Conservation (phyloP, 2,113 vertebrate genomes). For the Falco punctatus region DNA sequence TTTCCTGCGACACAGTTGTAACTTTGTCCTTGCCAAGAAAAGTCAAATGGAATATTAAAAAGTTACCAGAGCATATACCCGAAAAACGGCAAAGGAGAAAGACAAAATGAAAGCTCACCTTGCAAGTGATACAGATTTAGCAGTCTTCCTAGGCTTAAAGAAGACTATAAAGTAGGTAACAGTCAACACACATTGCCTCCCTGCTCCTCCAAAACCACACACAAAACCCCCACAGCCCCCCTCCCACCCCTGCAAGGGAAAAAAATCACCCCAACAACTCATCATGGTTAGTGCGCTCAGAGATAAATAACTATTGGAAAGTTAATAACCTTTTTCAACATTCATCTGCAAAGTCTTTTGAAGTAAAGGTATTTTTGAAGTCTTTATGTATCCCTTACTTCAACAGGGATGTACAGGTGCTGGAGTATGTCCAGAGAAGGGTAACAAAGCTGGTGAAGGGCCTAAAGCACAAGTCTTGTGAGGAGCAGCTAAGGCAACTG, state of each 20-base stretch:
- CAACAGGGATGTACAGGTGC: no score
- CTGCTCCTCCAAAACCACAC: no score
- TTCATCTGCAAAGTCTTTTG: not conserved
- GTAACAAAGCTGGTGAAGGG: no score
- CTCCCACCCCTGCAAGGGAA: not conserved
- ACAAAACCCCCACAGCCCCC: no score
- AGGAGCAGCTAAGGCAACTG: no score
- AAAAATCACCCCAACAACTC: not conserved
- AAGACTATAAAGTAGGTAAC: not conserved
- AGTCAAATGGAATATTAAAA: not conserved
- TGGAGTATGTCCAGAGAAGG: no score
- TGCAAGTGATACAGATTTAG: not conserved
- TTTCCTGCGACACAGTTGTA: not conserved
- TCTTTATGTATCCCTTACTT: not conserved
- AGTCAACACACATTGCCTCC: not conserved
- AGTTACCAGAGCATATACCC: not conserved
- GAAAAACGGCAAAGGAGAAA: not conserved
- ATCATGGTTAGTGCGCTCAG: not conserved
- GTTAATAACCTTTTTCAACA: not conserved
- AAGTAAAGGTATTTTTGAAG: not conserved
- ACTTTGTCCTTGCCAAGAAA: constrained; percentile 28
- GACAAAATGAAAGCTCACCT: not conserved
- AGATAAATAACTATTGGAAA: not conserved
- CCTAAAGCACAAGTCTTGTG: no score
- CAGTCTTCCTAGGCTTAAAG: not conserved